phyloP scores from a whole-genome alignment of 1,140 invertebrate genomes.

The Musca vetustissima region DNA sequence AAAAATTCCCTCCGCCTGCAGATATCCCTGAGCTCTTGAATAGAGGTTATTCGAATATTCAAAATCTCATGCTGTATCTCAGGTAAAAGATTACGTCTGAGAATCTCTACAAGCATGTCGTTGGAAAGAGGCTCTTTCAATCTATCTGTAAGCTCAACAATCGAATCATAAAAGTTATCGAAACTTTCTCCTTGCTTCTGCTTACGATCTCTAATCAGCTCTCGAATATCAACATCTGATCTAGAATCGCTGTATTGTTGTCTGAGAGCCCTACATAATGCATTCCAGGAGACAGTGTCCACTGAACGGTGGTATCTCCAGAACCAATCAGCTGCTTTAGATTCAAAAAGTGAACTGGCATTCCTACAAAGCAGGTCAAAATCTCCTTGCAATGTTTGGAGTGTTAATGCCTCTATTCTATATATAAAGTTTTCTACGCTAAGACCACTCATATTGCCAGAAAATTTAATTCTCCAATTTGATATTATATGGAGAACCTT shows the following conservation, averaged over 20 bases:
- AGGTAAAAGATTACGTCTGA: background rate
- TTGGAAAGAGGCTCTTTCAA: background rate
- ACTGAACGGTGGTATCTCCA: background rate
- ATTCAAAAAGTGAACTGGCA: background rate
- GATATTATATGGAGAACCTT: background rate
- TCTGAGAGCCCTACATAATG: background rate
- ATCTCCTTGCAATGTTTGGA: too few species aligned
- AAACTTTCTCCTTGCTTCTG: background rate
- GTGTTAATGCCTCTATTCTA: background rate
- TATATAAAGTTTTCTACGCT: background rate
- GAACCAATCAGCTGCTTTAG: background rate
- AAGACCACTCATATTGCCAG: background rate
- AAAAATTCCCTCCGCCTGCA: background rate
- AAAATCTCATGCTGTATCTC: conserved; percentile 4
- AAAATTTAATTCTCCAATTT: background rate
- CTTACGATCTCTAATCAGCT: background rate
- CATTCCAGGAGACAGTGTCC: background rate
- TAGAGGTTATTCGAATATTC: background rate
- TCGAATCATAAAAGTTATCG: background rate
- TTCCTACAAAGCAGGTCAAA: too few species aligned
- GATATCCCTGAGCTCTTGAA: too few species aligned
- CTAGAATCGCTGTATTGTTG: background rate
- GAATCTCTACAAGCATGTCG: background rate
- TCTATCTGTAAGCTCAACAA: background rate
- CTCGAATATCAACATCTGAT: background rate